Percentiles rank a stretch among this genome's conserved stretches.
These are phyloP conservation scores for Spea multiplicata DNA, from an alignment of 2,113 vertebrate genomes.

Conservation along the genomic window DNA sequence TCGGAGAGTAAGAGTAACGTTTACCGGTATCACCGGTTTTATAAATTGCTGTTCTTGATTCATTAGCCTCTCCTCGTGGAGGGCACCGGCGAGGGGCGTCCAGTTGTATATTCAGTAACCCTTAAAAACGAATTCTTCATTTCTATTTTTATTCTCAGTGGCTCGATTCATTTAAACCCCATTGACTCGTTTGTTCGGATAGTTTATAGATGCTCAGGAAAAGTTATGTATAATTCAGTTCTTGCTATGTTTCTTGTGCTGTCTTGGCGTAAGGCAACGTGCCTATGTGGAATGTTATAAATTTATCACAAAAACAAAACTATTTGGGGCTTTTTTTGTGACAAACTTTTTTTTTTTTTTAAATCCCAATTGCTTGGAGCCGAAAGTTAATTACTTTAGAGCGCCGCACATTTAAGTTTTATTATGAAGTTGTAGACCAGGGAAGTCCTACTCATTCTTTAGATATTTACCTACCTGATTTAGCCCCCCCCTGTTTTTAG, in stretches of 20 bases:
- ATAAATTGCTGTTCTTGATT: slow-evolving; percentile 42
- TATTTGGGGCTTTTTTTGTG: too few relatives aligned
- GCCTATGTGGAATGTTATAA: slow-evolving; percentile 32
- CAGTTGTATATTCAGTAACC: slow-evolving; percentile 12
- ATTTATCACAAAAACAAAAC: slow-evolving; percentile 14
- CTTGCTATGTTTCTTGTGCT: slow-evolving; percentile 40
- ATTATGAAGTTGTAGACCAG: too few relatives aligned
- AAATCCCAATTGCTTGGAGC: too few relatives aligned
- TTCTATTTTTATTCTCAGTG: slow-evolving; percentile 12
- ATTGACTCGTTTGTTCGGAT: slow-evolving; percentile 31
- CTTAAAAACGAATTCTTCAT: slow-evolving; percentile 21
- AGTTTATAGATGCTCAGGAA: slow-evolving; percentile 41
- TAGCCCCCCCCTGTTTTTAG: too few relatives aligned
- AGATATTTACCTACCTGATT: too few relatives aligned
- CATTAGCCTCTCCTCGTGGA: slow-evolving; percentile 54
- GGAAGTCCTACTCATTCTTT: too few relatives aligned
- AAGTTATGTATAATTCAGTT: slow-evolving; percentile 28
- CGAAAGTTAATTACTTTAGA: too few relatives aligned
- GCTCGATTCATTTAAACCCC: slow-evolving; percentile 23
- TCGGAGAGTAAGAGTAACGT: slow-evolving; percentile 68
- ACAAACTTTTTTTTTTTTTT: too few relatives aligned
- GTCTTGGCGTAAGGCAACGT: slow-evolving; percentile 29
- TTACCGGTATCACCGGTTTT: background rate
- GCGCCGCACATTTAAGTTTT: too few relatives aligned
- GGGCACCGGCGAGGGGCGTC: slow-evolving; percentile 12